These are phyloP conservation scores for Planococcus citri DNA, from an alignment of 1,140 invertebrate genomes.

Conservation along the genomic window DNA sequence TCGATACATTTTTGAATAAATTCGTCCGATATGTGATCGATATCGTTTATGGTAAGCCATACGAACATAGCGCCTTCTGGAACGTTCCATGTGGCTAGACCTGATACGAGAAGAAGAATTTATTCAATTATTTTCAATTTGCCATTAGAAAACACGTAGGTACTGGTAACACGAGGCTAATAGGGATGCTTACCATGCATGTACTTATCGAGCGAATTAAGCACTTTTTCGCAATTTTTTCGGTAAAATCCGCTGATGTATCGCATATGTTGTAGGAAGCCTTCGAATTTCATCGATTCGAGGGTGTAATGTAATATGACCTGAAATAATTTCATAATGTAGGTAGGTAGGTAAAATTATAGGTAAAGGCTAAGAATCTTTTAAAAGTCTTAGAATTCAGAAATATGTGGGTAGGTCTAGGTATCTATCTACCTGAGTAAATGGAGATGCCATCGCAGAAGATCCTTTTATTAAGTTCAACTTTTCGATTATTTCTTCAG, in stretches of 20 bases:
- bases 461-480: constrained; percentile 33
- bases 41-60: neutral
- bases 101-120: neutral
- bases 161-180: no score
- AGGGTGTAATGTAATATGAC: neutral
- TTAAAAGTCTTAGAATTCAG: no score
- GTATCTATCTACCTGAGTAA: neutral
- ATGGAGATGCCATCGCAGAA: neutral
- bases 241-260: neutral
- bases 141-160: no score
- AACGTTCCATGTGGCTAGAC: neutral
- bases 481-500: constrained; percentile 43
- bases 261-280: neutral
- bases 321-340: neutral
- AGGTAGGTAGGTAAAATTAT: no score
- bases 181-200: neutral
- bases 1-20: neutral
- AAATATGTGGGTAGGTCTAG: no score
- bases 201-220: neutral
- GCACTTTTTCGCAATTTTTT: neutral
- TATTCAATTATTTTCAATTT: no score
- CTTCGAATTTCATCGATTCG: neutral
- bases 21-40: neutral
- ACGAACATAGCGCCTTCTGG: constrained; percentile 4
- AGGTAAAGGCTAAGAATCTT: no score